Conservation (phyloP, 2,113 vertebrate genomes). For the Cochlearius cochlearius region DNA sequence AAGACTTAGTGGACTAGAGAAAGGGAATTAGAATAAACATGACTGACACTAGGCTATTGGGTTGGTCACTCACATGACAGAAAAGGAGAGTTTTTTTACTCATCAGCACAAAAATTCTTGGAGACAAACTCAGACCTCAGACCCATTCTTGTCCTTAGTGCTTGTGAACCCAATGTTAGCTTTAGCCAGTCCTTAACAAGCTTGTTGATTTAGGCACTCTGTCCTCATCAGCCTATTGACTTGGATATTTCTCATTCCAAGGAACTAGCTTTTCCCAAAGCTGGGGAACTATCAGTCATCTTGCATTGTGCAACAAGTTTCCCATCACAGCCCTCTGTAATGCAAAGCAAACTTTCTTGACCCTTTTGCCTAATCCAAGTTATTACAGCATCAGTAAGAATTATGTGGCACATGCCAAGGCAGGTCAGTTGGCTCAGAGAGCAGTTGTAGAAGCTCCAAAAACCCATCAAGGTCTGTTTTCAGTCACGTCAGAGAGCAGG, state of each 20-base stretch:
- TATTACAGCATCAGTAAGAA: background rate
- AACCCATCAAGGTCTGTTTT: background rate
- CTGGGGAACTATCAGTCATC: background rate
- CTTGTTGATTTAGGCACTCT: background rate
- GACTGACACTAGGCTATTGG: background rate
- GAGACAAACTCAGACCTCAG: background rate
- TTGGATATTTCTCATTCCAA: background rate
- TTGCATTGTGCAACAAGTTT: background rate
- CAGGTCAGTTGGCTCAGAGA: background rate
- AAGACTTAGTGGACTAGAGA: background rate
- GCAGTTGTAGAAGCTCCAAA: background rate
- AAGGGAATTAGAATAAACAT: background rate
- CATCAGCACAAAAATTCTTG: background rate
- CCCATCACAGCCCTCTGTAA: background rate
- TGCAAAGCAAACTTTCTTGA: background rate
- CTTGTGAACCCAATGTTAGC: background rate
- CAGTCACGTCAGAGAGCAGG: background rate
- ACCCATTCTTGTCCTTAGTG: background rate
- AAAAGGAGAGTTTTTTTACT: background rate
- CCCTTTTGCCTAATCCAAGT: background rate
- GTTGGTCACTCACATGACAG: background rate
- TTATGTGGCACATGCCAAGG: background rate
- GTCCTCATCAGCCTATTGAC: background rate
- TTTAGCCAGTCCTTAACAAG: background rate
- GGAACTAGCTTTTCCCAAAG: background rate